Conservation (phyloP, 2,888 invertebrate genomes). For the Baccha elongata region DNA sequence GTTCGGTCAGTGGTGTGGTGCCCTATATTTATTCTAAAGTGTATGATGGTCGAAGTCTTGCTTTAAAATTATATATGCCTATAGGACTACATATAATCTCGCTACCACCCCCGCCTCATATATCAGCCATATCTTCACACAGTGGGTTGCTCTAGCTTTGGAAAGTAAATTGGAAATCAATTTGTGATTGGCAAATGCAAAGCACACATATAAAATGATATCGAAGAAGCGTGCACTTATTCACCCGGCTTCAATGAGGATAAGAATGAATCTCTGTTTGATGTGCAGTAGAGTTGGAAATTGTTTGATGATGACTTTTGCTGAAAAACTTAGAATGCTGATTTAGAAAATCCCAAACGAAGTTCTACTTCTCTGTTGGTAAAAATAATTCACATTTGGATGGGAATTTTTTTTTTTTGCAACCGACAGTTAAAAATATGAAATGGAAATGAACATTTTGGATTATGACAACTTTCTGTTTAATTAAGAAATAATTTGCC, state of each 20-base stretch:
- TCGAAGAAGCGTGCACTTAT: slow-evolving; percentile 41
- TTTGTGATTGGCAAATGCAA: slow-evolving; percentile 56
- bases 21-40: neutral
- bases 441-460: neutral
- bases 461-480: slow-evolving; percentile 12
- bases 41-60: slow-evolving; percentile 12
- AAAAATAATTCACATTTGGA: neutral
- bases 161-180: slow-evolving; percentile 57
- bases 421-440: neutral
- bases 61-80: neutral
- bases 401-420: slow-evolving; percentile 1
- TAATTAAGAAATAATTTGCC: neutral
- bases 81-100: neutral
- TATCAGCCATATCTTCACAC: neutral
- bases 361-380: slow-evolving; percentile 2
- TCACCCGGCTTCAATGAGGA: slow-evolving; percentile 10
- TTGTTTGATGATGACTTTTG: slow-evolving; percentile 65
- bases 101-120: neutral
- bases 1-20: neutral
- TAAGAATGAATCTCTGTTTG: slow-evolving; percentile 42
- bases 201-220: slow-evolving; percentile 48
- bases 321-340: slow-evolving; percentile 57
- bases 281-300: slow-evolving; percentile 57
- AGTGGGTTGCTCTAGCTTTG: slow-evolving; percentile 5
- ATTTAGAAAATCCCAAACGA: slow-evolving; percentile 33